These are phyloP conservation scores for Heterocephalus glaber DNA, from an alignment of 2,113 vertebrate species.

Conservation along the genomic window DNA sequence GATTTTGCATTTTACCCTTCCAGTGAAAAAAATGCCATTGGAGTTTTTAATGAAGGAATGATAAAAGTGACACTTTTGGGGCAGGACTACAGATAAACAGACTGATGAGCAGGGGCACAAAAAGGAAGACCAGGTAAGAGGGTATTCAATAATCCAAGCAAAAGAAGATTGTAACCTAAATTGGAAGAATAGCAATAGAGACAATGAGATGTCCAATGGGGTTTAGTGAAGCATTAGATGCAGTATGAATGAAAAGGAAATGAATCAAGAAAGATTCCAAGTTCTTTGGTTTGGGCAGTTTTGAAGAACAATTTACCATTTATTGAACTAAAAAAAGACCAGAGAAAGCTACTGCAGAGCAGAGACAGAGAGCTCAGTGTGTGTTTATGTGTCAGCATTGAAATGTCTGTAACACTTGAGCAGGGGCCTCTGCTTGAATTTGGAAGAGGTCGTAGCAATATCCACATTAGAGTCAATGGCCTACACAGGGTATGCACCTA, in stretches of 20 bases:
- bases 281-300: background rate
- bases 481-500: background rate
- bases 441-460: background rate
- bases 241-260: background rate
- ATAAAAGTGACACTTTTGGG: background rate
- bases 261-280: background rate
- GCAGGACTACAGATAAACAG: background rate
- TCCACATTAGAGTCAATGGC: background rate
- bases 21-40: background rate
- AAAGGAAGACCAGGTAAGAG: background rate
- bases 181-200: background rate
- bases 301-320: background rate
- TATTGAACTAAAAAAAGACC: background rate
- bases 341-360: background rate
- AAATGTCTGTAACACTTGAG: background rate
- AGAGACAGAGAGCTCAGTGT: background rate
- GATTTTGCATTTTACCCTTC: background rate
- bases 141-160: background rate
- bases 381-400: background rate
- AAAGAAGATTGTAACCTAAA: background rate
- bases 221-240: background rate
- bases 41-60: background rate
- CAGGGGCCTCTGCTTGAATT: background rate
- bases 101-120: background rate
- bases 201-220: background rate